Conservation (phyloP, 2,888 invertebrate genomes). For the Drosophila falleni region DNA sequence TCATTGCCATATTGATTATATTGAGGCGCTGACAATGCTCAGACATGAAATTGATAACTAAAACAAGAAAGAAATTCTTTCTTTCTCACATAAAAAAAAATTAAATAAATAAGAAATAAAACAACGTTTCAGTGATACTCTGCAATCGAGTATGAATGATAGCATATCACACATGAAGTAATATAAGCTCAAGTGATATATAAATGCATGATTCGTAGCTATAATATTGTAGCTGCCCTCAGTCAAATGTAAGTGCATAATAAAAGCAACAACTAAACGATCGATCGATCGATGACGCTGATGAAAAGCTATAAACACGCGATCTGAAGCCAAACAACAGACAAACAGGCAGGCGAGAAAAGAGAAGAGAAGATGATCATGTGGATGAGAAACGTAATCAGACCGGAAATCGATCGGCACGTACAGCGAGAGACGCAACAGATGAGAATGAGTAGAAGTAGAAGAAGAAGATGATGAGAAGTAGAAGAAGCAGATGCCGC, state of each 20-base stretch:
- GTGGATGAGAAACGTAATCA: slow-evolving; percentile 77
- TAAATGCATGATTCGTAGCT: slow-evolving; percentile 18
- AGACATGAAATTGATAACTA: slow-evolving; percentile 58
- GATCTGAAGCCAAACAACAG: slow-evolving; percentile 71
- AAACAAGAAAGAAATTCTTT: slow-evolving; percentile 38
- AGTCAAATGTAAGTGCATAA: slow-evolving; percentile 23
- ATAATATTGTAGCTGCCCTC: slow-evolving; percentile 18
- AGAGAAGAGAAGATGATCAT: slow-evolving; percentile 49
- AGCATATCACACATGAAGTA: slow-evolving; percentile 14
- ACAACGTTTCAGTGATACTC: slow-evolving; percentile 4
- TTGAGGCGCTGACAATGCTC: slow-evolving; percentile 36
- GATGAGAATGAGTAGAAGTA: slow-evolving; percentile 28
- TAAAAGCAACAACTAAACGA: slow-evolving; percentile 36
- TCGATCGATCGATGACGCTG: slow-evolving; percentile 53
- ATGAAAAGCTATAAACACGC: slow-evolving; percentile 65
- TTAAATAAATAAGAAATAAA: not conserved
- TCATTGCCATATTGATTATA: slow-evolving; percentile 53
- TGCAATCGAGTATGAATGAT: slow-evolving; percentile 12
- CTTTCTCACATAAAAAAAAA: not conserved
- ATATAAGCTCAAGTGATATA: slow-evolving; percentile 1
- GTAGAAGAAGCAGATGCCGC: slow-evolving; percentile 1
- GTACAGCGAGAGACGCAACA: slow-evolving; percentile 60
- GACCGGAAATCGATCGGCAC: slow-evolving; percentile 84
- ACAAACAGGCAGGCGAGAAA: slow-evolving; percentile 19
- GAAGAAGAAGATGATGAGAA: slow-evolving; percentile 12